Base-by-base conservation (phyloP, 1,140 invertebrate genomes). In the Leptinotarsa lineolata region DNA sequence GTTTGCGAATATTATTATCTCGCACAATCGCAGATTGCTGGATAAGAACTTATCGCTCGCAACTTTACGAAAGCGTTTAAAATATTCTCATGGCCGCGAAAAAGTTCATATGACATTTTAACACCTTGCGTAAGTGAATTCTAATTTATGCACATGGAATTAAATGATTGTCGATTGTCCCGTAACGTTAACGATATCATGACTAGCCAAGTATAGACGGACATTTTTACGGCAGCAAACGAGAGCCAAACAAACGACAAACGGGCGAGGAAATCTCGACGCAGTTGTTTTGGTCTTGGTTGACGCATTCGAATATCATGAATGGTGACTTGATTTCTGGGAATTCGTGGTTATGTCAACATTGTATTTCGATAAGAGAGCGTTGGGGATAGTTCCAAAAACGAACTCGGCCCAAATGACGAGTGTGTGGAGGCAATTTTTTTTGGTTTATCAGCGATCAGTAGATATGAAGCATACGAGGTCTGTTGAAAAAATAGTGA, bases 101-200 rank as follows among this genome's bases (percentile, higher is more conserved):
- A 68, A 58, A 68, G 46, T 68, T 68, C 67, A 11, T 68, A 58
- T 68, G 67, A 54, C 67, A 68, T 68, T 68, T 68, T 22, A 68
- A 58, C 67, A 24, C 48, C 16, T 68, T 68, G 48, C 67, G 48
- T 24, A 68, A 68, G 67, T 48, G 46, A 58, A 68, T 54, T 48
- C 44, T 58, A 45, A 68, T 63, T 21, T 63, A 63, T 67, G 65
- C 39, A 67, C 65, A 45, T 45, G 65, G 65, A 63, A 30, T 15
- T 54, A 0, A 54, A 54, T 63, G 61, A 63, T 20, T 61, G 12
- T 61, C 59, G 59, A 61, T 61, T 63, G 13, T 13, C 48, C 16
- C n/a, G 48, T 54, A 54, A n/a, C n/a, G 15, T 54, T 54, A 54
- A 54, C n/a, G 48, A 54, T 54, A 54, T n/a, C 48, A 54, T 54